A percentile compares a stretch with the other conserved stretches of the same genome.
Evolutionary conservation across 92 coral and sea anemone genomes (phyloP).

Genomic region (Siderastrea radians): DNA sequence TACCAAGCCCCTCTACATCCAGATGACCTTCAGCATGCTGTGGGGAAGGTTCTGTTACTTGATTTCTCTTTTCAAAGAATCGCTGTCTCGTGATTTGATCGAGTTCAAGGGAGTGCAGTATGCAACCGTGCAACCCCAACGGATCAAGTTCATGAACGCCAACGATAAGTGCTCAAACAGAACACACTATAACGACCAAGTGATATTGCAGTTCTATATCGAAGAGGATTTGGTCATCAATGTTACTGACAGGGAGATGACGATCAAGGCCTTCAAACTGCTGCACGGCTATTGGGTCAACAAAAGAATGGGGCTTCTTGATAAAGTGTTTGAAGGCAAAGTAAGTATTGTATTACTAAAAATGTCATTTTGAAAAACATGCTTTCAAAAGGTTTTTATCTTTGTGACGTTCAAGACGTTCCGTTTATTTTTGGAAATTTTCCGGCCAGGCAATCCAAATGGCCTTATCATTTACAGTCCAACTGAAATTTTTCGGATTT

Average conservation of each 20-base stretch:
- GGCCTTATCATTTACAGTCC: too few relatives aligned
- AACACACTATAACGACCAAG: constrained; percentile 20
- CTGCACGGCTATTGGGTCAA: constrained; percentile 34
- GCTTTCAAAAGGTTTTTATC: too few relatives aligned
- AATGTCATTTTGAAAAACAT: too few relatives aligned
- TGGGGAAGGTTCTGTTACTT: constrained; percentile 51
- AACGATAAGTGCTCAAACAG: constrained; percentile 18
- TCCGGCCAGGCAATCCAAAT: too few relatives aligned
- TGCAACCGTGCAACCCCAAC: neutral
- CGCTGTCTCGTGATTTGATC: constrained; percentile 62
- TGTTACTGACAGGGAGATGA: constrained; percentile 13
- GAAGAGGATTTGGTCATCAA: neutral
- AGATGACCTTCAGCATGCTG: neutral
- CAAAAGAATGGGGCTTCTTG: constrained; percentile 46
- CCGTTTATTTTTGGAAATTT: too few relatives aligned
- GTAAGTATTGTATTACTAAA: constrained; percentile 2
- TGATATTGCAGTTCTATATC: constrained; percentile 39
- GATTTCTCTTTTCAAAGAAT: constrained; percentile 59
- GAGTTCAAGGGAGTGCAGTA: constrained; percentile 15
- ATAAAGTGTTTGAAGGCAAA: constrained; percentile 37
- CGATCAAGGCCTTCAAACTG: constrained; percentile 23
- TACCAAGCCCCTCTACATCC: neutral
- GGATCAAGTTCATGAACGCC: constrained; percentile 29
- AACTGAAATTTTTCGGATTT: too few relatives aligned
- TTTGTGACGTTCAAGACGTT: too few relatives aligned